Conservation (phyloP, 2,797 vertebrate genomes). For the Premnoplex brunnescens region DNA sequence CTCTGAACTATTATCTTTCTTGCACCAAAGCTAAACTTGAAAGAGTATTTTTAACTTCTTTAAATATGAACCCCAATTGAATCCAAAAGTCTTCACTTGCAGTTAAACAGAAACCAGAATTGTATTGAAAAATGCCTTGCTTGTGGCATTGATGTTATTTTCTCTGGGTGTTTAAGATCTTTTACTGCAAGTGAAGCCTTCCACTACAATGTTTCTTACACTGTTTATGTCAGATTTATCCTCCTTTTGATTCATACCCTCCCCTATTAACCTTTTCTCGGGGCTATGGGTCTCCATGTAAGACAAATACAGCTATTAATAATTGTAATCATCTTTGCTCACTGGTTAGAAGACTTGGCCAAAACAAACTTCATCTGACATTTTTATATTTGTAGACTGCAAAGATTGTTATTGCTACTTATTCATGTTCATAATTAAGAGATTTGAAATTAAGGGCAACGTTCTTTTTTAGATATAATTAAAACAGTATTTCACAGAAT, state of each 20-base stretch:
- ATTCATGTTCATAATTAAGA: conserved; percentile 64
- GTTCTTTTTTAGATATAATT: conserved; percentile 64
- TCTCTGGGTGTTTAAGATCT: not conserved
- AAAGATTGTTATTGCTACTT: conserved; percentile 37
- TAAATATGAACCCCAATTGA: not conserved
- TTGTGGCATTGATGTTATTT: not conserved
- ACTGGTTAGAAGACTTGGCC: not conserved
- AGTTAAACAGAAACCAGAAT: not conserved
- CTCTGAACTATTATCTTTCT: not conserved
- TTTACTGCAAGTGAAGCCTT: not conserved
- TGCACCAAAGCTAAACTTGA: not conserved
- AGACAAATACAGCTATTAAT: conserved; percentile 9
- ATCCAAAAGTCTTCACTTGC: not conserved
- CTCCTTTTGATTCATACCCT: not conserved
- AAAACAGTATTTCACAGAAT: conserved; percentile 63
- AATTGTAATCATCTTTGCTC: not conserved
- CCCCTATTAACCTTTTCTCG: not conserved
- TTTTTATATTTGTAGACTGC: conserved; percentile 36
- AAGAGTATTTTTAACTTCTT: not conserved
- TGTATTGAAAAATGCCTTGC: not conserved
- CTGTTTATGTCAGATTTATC: not conserved
- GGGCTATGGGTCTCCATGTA: not conserved
- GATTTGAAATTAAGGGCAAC: conserved; percentile 35
- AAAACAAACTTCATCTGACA: conserved; percentile 22
- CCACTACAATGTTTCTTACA: not conserved